phyloP scores from a whole-genome alignment of 1,140 invertebrate species.

The Cherax quadricarinatus region DNA sequence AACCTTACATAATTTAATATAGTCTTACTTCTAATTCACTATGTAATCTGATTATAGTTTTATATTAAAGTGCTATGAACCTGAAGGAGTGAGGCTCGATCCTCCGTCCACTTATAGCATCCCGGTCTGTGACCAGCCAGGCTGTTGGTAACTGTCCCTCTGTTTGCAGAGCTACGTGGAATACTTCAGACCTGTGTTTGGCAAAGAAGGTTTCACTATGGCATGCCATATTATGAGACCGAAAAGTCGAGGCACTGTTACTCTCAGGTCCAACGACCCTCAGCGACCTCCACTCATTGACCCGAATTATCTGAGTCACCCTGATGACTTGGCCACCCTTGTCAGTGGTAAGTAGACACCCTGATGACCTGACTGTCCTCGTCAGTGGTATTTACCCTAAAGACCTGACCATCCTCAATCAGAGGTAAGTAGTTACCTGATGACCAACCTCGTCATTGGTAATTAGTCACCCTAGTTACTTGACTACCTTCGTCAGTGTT shows the following conservation, averaged over 20 bases:
- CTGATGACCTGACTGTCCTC: not conserved
- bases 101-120: too few relatives aligned
- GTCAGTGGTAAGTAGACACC: conserved; percentile 65
- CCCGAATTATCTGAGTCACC: conserved; percentile 78
- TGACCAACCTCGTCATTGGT: too few relatives aligned
- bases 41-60: too few relatives aligned
- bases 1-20: too few relatives aligned
- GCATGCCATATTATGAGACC: conserved; percentile 74
- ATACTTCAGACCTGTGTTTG: conserved; percentile 51
- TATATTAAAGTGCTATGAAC: too few relatives aligned
- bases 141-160: not conserved
- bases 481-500: conserved; percentile 73
- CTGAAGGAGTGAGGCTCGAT: too few relatives aligned
- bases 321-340: conserved; percentile 74
- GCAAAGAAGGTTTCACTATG: conserved; percentile 74
- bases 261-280: conserved; percentile 76
- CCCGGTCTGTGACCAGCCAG: too few relatives aligned
- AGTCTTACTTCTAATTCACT: too few relatives aligned
- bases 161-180: not conserved
- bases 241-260: conserved; percentile 76
- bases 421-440: too few relatives aligned
- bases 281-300: conserved; percentile 79
- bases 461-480: conserved; percentile 74
- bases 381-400: too few relatives aligned
- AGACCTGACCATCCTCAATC: too few relatives aligned